Evolutionary conservation across 2,797 vertebrate genomes (phyloP).

Genomic region (Aplochiton taeniatus): DNA sequence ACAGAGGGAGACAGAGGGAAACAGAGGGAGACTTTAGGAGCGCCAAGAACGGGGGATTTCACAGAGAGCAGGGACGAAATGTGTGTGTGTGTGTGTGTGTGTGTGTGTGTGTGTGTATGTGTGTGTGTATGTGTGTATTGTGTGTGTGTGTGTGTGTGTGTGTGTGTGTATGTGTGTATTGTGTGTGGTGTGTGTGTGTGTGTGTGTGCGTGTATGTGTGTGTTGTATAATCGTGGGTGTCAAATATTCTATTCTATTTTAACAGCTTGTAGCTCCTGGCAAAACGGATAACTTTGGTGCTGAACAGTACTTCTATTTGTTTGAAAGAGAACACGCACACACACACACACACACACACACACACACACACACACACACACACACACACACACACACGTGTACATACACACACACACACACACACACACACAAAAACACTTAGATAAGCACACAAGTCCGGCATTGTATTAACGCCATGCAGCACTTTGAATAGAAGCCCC

Average conservation of each 20-base stretch:
- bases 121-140: no score
- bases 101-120: no score
- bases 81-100: no score
- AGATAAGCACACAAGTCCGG: conserved; percentile 1
- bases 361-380: background rate
- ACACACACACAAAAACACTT: conserved; percentile 3
- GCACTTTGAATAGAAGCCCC: no score
- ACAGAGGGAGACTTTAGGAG: background rate
- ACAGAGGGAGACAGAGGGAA: background rate
- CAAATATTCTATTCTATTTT: no score
- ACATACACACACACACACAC: conserved; percentile 4
- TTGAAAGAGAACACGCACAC: background rate
- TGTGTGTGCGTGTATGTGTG: no score
- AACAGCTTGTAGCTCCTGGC: no score
- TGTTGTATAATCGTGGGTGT: no score
- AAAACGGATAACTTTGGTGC: background rate
- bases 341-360: background rate
- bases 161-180: background rate
- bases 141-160: conserved; percentile 12
- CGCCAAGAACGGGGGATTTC: background rate
- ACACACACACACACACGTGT: background rate
- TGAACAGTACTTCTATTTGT: background rate
- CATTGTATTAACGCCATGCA: no score
- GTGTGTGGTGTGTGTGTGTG: background rate
- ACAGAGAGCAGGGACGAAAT: background rate